Percentiles rank a stretch among this genome's conserved stretches.
These are phyloP conservation scores for Astatotilapia flaviijosephi DNA, from an alignment of 2,113 vertebrate species.

Conservation along the genomic window DNA sequence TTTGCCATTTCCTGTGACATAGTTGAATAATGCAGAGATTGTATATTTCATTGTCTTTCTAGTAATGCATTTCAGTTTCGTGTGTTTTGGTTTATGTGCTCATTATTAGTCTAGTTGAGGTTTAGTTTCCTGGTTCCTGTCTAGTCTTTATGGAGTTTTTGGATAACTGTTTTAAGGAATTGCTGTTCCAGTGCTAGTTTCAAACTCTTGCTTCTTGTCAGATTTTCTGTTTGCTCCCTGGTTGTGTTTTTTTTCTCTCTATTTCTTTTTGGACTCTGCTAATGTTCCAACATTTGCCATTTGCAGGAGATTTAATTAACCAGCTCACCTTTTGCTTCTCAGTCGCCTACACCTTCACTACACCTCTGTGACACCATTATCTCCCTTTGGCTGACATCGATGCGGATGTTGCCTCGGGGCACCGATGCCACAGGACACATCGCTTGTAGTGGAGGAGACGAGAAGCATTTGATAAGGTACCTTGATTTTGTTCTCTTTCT, in stretches of 20 bases:
- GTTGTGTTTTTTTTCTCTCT: fast-evolving
- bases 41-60: neutral
- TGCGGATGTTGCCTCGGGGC: fast-evolving
- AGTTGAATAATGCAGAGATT: fast-evolving
- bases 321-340: neutral
- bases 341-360: neutral
- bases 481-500: neutral
- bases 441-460: fast-evolving
- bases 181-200: fast-evolving
- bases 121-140: neutral
- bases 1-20: fast-evolving
- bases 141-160: fast-evolving
- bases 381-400: neutral
- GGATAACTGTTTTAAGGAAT: neutral
- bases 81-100: neutral
- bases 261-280: neutral
- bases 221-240: neutral
- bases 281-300: neutral
- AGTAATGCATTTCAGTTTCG: neutral
- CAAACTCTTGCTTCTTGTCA: neutral
- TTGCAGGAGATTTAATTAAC: neutral
- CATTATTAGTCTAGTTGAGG: neutral
- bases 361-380: neutral
- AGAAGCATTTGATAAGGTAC: neutral
- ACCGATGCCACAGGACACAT: neutral